These are phyloP conservation scores for Thunnus albacares DNA, from an alignment of 2,797 vertebrate genomes.

Conservation along the genomic window DNA sequence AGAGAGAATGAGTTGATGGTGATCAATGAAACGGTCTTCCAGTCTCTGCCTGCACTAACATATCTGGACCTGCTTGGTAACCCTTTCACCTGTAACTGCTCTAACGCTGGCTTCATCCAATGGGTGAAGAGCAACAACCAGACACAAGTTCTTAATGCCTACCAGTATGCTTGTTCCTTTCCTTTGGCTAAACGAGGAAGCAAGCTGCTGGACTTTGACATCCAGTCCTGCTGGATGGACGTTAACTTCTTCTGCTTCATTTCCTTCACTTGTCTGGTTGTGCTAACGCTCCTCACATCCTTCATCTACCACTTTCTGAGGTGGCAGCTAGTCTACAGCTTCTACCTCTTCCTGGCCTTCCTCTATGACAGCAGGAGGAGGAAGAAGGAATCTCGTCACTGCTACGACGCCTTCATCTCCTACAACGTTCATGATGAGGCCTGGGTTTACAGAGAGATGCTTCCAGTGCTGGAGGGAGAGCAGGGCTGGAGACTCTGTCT, in stretches of 20 bases:
- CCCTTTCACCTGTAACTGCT: constrained; percentile 75
- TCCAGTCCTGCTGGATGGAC: constrained; percentile 38
- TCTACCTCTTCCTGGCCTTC: constrained; percentile 67
- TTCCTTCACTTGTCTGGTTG: constrained; percentile 45
- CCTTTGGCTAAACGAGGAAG: constrained; percentile 33
- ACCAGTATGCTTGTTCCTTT: constrained; percentile 54
- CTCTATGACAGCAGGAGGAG: constrained; percentile 60
- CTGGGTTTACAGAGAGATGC: constrained; percentile 73
- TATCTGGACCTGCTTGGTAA: constrained; percentile 70
- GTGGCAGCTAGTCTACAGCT: constrained; percentile 66
- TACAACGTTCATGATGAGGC: constrained; percentile 76
- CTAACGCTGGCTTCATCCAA: constrained; percentile 62
- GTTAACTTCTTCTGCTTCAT: constrained; percentile 61
- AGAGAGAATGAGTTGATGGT: constrained; percentile 19
- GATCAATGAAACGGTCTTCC: constrained; percentile 30
- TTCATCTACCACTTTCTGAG: constrained; percentile 68
- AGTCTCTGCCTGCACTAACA: constrained; percentile 12
- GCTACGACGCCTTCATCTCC: constrained; percentile 79
- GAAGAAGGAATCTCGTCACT: constrained; percentile 24
- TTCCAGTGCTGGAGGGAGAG: constrained; percentile 74
- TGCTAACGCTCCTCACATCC: constrained; percentile 53
- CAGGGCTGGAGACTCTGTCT: constrained; percentile 80
- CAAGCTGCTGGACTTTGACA: constrained; percentile 63
- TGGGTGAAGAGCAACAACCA: constrained; percentile 63
- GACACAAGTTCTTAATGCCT: constrained; percentile 65